Evolutionary conservation across 2,113 vertebrate species (phyloP).

Genomic region (Nothobranchius furzeri): DNA sequence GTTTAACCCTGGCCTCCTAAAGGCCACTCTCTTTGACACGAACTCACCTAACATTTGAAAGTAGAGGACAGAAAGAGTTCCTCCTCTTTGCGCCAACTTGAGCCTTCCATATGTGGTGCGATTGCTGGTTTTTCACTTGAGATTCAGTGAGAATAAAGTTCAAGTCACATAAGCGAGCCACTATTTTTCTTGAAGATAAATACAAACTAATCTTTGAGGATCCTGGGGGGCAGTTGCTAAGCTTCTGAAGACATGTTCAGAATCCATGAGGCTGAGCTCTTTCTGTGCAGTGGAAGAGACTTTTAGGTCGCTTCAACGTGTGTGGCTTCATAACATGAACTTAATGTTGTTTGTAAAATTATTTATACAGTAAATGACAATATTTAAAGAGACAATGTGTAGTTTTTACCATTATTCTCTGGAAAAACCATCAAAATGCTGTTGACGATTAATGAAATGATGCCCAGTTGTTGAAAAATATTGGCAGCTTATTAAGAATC

Average conservation of each 20-base stretch:
- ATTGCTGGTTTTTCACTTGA: conserved; percentile 20
- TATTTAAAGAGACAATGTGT: no score
- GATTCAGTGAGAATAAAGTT: conserved; percentile 31
- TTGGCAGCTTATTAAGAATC: no score
- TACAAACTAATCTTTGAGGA: conserved; percentile 27
- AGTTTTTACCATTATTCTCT: no score
- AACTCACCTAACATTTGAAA: conserved; percentile 36
- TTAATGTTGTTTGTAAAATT: no score
- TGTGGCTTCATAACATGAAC: conserved; percentile 2
- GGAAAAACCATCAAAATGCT: no score
- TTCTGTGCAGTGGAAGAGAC: neutral
- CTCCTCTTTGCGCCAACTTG: neutral
- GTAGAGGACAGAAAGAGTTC: conserved; percentile 23
- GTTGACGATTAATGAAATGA: no score
- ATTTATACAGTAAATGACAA: no score
- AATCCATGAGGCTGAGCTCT: conserved; percentile 16
- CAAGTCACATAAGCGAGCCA: conserved; percentile 26
- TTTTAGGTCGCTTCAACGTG: conserved; percentile 6
- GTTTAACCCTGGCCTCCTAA: conserved; percentile 24
- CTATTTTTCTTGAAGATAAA: conserved; percentile 40
- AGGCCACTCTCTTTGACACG: conserved; percentile 22
- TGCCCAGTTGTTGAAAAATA: no score
- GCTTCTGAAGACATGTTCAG: conserved; percentile 26
- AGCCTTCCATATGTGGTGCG: neutral
- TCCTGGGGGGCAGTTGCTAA: conserved; percentile 8